A percentile compares a stretch with the other conserved stretches of the same genome.
phyloP scores from a whole-genome alignment of 2,797 vertebrate genomes.

The Brotula barbata region DNA sequence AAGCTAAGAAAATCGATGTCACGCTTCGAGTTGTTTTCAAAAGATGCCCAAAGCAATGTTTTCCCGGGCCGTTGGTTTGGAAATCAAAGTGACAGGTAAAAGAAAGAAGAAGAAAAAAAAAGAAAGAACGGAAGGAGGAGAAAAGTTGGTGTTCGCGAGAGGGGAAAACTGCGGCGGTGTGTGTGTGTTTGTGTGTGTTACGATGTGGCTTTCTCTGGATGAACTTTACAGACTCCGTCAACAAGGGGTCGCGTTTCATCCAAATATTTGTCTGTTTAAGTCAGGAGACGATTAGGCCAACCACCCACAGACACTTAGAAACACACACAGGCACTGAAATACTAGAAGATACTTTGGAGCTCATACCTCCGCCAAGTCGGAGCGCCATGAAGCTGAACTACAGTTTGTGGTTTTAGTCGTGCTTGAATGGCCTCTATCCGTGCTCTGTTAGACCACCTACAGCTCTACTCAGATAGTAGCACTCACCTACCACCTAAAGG shows the following conservation, averaged over 20 bases:
- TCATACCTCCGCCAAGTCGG: too few species aligned
- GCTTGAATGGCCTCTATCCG: too few species aligned
- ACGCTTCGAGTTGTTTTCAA: constrained; percentile 62
- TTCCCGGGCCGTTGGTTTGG: constrained; percentile 52
- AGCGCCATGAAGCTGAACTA: too few species aligned
- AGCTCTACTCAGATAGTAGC: too few species aligned
- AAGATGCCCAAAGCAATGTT: constrained; percentile 63
- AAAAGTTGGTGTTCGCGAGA: constrained; percentile 30
- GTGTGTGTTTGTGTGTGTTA: constrained; percentile 28
- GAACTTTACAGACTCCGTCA: constrained; percentile 49
- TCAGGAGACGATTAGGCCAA: constrained; percentile 34
- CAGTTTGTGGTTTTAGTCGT: too few species aligned
- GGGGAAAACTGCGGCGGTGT: constrained; percentile 30
- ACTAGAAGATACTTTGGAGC: constrained; percentile 6
- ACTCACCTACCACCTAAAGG: too few species aligned
- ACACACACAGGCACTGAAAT: constrained; percentile 25
- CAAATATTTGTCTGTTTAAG: constrained; percentile 57
- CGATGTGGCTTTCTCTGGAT: constrained; percentile 60
- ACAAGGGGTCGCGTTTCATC: constrained; percentile 58
- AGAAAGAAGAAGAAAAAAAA: constrained; percentile 5
- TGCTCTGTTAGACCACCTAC: too few species aligned
- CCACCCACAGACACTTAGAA: constrained; percentile 32
- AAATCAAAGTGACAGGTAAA: constrained; percentile 65
- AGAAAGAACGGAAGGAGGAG: too few species aligned
- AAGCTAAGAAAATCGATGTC: constrained; percentile 75